Base-by-base conservation (phyloP, 2,797 vertebrate species). In the Falco rusticolus region DNA sequence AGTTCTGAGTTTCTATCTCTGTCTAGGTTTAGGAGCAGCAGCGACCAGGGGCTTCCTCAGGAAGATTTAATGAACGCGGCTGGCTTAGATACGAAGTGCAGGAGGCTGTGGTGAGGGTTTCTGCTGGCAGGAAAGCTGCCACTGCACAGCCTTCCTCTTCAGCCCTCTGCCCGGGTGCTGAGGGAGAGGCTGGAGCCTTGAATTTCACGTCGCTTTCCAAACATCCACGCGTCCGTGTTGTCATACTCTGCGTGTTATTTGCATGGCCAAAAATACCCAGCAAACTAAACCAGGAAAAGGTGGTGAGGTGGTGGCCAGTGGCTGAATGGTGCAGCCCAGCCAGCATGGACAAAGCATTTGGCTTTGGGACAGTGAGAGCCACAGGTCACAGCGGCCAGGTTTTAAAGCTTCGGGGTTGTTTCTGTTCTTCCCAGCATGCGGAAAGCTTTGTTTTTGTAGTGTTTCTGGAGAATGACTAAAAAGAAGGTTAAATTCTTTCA, bases 401-500 rank as follows among this genome's bases (percentile, higher is more conserved):
- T 90, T 79, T 85, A 53, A 65, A 84, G 57, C 57, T 61, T 29
- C 0, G 0, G 12, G 5, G 72, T 94, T 93, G 69, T 93, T 93
- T 91, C 65, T 84, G 41, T 91, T 81, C 72, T 88, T 61, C 83
- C 47, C 88, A 82, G 77, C 50, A 10, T 28, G 90, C 0, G 2
- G 83, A 81, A 59, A 72, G 51, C 72, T 81, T 94, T 92, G 77
- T 28, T 72, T 92, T 77, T 64, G 13, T 71, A 60, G 45, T 2
- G 6, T 80, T 93, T 80, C 56, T 89, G 45, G 39, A 82, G 81
- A 79, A 53, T 1, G 8, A 26, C 37, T 51, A n/a, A 64, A 72
- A 92, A 61, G 56, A 43, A 91, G 77, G 77, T 90, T 91, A 92
- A 91, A 94, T 96, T 94, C 69, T 96, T 94, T 88, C 82, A 83